Evolutionary conservation across 2,113 vertebrate genomes (phyloP).

Genomic region (Motacilla alba): DNA sequence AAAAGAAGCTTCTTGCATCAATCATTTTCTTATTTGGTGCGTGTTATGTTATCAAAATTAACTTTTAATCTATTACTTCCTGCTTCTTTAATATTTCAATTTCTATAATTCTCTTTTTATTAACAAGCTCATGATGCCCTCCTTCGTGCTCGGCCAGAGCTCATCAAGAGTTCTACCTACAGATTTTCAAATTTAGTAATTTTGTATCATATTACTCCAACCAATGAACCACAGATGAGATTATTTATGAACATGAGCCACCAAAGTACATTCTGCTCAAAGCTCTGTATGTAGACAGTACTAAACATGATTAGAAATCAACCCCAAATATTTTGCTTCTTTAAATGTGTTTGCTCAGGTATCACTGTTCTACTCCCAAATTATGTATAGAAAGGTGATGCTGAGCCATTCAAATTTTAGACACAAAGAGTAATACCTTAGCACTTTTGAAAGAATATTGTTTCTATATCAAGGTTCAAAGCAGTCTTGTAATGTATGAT

Average conservation of each 20-base stretch:
- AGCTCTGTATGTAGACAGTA: neutral
- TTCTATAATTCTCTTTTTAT: conserved; percentile 8
- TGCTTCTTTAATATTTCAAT: conserved; percentile 36
- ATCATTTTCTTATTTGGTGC: neutral
- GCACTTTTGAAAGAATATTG: neutral
- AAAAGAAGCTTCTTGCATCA: neutral
- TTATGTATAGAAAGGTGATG: neutral
- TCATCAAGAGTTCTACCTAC: conserved; percentile 39
- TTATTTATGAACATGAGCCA: conserved; percentile 45
- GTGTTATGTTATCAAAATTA: conserved; percentile 1
- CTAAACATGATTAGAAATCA: conserved; percentile 7
- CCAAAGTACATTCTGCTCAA: neutral
- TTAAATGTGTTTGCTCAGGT: neutral
- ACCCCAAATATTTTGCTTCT: neutral
- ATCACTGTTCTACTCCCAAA: neutral
- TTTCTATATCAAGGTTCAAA: neutral
- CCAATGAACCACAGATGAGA: conserved; percentile 38
- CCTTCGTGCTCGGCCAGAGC: conserved; percentile 22
- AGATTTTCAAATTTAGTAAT: conserved; percentile 54
- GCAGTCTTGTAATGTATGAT: neutral
- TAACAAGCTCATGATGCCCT: conserved; percentile 17
- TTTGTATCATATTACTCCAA: conserved; percentile 56
- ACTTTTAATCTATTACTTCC: conserved; percentile 3
- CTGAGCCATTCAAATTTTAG: neutral
- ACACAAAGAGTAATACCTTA: neutral